Conservation (phyloP, 2,797 vertebrate genomes). For the Hypotaenidia philippensis region DNA sequence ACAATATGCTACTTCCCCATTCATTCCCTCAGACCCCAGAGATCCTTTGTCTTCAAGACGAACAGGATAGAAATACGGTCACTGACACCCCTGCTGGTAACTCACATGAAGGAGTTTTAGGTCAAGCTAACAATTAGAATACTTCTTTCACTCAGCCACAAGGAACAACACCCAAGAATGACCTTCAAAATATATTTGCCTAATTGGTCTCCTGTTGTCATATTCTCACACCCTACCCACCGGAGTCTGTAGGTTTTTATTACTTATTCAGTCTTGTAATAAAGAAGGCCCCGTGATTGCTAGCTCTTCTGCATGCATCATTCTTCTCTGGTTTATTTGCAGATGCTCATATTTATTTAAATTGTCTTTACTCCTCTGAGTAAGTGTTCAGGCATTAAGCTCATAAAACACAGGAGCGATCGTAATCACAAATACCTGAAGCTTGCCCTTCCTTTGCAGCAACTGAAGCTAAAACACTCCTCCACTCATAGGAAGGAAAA, state of each 20-base stretch:
- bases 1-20: constrained; percentile 25
- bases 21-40: background rate
- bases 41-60: background rate
- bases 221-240: background rate
- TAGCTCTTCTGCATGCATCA: background rate
- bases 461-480: background rate
- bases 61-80: background rate
- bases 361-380: background rate
- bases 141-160: background rate
- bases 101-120: background rate
- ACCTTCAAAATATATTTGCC: background rate
- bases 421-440: constrained; percentile 5
- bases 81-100: background rate
- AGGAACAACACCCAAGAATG: background rate
- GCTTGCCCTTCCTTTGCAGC: background rate
- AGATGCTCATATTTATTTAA: background rate
- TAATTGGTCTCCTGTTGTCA: background rate
- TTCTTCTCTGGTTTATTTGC: background rate
- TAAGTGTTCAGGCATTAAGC: constrained; percentile 10
- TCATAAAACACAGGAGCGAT: background rate
- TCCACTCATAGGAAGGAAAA: background rate
- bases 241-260: background rate
- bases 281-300: background rate
- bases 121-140: background rate
- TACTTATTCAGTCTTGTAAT: background rate